A percentile compares a stretch with the other conserved stretches of the same genome.
Conservation (phyloP, 2,113 vertebrate species). For the Redunca redunca region DNA sequence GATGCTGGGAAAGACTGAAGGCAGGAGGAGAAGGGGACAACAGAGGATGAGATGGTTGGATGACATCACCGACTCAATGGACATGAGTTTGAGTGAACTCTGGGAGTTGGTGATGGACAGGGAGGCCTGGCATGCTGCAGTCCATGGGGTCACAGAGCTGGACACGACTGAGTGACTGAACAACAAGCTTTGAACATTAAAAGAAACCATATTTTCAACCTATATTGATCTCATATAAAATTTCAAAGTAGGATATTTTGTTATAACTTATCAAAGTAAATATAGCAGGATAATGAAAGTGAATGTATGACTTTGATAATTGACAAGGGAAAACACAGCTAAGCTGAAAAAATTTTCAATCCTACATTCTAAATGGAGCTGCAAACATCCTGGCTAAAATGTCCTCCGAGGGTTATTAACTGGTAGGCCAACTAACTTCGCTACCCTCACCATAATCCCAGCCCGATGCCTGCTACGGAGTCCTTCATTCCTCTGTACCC, state of each 20-base stretch:
- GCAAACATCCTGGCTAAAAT: not conserved
- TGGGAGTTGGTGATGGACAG: not conserved
- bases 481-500: not conserved
- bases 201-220: not conserved
- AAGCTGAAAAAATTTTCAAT: not conserved
- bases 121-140: not conserved
- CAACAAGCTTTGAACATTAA: not conserved
- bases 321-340: not conserved
- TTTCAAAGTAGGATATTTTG: not conserved
- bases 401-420: not conserved
- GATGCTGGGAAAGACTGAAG: not conserved
- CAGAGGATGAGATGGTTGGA: not conserved
- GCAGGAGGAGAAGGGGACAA: fast-evolving
- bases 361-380: not conserved
- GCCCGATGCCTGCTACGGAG: not conserved
- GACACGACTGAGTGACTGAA: not conserved
- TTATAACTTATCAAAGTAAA: not conserved
- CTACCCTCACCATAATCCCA: not conserved
- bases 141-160: not conserved
- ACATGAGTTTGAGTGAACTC: not conserved
- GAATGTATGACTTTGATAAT: not conserved
- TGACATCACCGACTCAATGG: not conserved
- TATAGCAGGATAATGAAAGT: not conserved
- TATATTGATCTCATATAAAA: not conserved
- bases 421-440: not conserved